These are phyloP conservation scores for Leptinotarsa rubiginosa DNA, from an alignment of 2,888 invertebrate genomes.

Conservation along the genomic window DNA sequence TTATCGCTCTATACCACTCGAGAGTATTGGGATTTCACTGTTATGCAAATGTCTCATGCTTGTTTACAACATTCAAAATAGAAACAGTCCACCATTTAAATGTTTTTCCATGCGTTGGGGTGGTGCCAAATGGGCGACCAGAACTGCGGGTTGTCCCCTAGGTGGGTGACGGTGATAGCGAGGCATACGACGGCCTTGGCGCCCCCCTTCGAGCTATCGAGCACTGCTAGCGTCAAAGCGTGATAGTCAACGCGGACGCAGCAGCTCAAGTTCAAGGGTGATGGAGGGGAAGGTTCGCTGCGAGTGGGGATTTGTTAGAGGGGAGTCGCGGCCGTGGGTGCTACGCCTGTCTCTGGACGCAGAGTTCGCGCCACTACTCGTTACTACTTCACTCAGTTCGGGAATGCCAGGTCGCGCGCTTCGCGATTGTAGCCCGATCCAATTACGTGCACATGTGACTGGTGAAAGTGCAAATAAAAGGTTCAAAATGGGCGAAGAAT, in stretches of 20 bases:
- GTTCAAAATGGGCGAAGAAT: constrained; percentile 83
- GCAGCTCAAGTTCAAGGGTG: constrained; percentile 67
- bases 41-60: constrained; percentile 32
- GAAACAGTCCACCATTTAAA: constrained; percentile 5
- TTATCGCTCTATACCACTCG: too few species aligned
- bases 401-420: constrained; percentile 65
- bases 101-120: constrained; percentile 33
- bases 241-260: constrained; percentile 48
- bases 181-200: constrained; percentile 52
- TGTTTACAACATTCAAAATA: constrained; percentile 34
- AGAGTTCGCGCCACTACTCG: constrained; percentile 55
- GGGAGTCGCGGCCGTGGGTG: constrained; percentile 67
- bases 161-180: constrained; percentile 42
- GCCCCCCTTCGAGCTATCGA: constrained; percentile 44
- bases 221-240: constrained; percentile 51
- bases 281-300: constrained; percentile 60
- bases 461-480: constrained; percentile 57
- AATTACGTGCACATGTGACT: constrained; percentile 58
- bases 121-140: constrained; percentile 26
- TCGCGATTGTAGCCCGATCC: constrained; percentile 61
- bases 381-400: constrained; percentile 56
- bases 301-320: constrained; percentile 48
- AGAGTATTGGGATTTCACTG: neutral
- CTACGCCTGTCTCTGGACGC: constrained; percentile 66
- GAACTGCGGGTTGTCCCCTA: constrained; percentile 37